Evolutionary conservation across 2,888 invertebrate genomes (phyloP), one percentile per base, ranked within the genome.

Genomic region (Elegia similella): DNA sequence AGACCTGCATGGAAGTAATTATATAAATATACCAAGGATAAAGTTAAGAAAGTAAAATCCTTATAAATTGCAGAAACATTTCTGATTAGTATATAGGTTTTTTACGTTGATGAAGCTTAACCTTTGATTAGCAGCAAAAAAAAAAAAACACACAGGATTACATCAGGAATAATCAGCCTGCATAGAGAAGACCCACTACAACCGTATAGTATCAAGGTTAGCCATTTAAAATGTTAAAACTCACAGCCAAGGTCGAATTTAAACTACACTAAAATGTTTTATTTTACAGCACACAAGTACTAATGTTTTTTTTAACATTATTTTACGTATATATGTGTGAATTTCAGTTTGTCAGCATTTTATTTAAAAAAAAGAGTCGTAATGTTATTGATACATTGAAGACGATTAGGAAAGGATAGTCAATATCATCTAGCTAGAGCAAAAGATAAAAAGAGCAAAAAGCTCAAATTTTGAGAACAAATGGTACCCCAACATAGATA

Each of bases 201-300:
- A 38, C n/a, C n/a, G n/a, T 23, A 23, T 38, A 38, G 10, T 55
- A 29, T 29, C 29, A 47, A 52, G 58, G 15, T 47, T 56, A 42
- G 52, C 59, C 13, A 15, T 43, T 53, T 59, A 52, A 47, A 61
- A 44, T 52, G 53, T 59, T 47, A 59, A 34, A 55, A 38, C 56
- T 34, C 5, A n/a, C 38, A 38, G n/a, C 38, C 38, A 38, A 38
- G 38, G 38, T 12, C 38, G n/a, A 38, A 38, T 38, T 38, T 1
- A 38, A 55, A 43, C 53, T 23, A 53, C 23, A 30, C 29, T 29
- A 42, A 52, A 62, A 58, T 17, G 38, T 38, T 16, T n/a, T 46
- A 16, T 17, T 52, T 38, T 38, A 61, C 60, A 44, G 52, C 55
- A 48, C 54, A 29, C 38, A 38, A 23, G 38, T n/a, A 38, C 38